These are phyloP conservation scores for Temnothorax rugatulus DNA, from an alignment of 2,888 invertebrate species.

Conservation along the genomic window DNA sequence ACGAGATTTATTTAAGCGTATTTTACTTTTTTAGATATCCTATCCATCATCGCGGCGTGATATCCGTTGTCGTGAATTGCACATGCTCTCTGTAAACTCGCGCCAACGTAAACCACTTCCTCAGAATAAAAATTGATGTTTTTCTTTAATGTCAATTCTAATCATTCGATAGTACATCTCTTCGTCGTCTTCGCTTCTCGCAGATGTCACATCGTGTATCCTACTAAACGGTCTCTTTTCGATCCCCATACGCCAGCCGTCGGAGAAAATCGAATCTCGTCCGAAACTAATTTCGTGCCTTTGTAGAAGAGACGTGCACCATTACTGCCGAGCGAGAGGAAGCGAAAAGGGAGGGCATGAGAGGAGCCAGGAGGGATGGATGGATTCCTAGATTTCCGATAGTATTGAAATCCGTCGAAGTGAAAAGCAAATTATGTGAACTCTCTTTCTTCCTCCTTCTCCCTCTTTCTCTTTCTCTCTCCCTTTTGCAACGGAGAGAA, in stretches of 20 bases:
- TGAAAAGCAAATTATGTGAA: slow-evolving; percentile 85
- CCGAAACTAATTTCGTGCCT: slow-evolving; percentile 84
- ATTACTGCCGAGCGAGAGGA: slow-evolving; percentile 58
- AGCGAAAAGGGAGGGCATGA: slow-evolving; percentile 61
- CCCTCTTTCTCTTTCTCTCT: not conserved
- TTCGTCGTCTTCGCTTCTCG: slow-evolving; percentile 11
- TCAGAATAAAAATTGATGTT: slow-evolving; percentile 51
- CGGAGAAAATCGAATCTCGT: slow-evolving; percentile 81
- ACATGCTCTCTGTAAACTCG: not conserved
- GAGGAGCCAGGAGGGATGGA: slow-evolving; percentile 52
- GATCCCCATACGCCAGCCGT: slow-evolving; percentile 48
- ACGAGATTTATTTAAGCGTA: not conserved
- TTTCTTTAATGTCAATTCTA: slow-evolving; percentile 67
- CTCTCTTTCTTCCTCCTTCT: slow-evolving; percentile 52
- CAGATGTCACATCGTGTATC: slow-evolving; percentile 36
- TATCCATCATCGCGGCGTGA: not conserved
- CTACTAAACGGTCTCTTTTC: slow-evolving; percentile 28
- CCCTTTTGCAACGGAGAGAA: not conserved
- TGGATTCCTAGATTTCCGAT: slow-evolving; percentile 83
- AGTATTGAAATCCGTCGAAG: slow-evolving; percentile 84
- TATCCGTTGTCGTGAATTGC: not conserved
- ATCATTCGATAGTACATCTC: slow-evolving; percentile 36
- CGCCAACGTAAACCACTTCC: not conserved
- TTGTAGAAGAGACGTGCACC: slow-evolving; percentile 75
- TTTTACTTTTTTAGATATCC: not conserved